Base-by-base conservation (phyloP, 2,888 invertebrate species). In the Acleris holmiana region DNA sequence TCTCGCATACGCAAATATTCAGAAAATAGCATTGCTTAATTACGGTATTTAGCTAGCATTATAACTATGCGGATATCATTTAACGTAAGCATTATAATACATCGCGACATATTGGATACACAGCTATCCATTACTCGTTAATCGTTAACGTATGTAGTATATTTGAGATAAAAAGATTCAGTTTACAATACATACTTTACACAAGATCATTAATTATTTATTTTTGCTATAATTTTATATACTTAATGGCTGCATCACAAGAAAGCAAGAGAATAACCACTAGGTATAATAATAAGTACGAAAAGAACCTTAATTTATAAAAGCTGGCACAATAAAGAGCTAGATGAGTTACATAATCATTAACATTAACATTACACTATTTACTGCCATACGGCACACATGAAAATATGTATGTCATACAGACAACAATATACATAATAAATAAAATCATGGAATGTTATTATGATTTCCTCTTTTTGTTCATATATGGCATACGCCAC, bases 381-480 rank as follows among this genome's bases (percentile, higher is more conserved):
- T 83, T 86, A 75, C 72, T 77, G 83, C 83, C 83, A 84, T 77
- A 80, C 77, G 80, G 79, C 84, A 85, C 84, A 91, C 91, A 91
- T 86, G 84, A 89, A 90, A 91, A 92, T 88, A 91, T 91, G 91
- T 91, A 90, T 78, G 88, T 73, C 80, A 80, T 79, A 80, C 75
- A 81, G 83, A 83, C 77, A 84, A 88, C 82, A 89, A 89, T 91
- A 89, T 91, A 91, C 89, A 92, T 85, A 92, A 92, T 92, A 92
- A 92, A 91, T 92, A 88, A 91, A 85, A 91, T 87, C 88, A 89
- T 92, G 91, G 91, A 92, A 92, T 92, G 91, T 91, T 86, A 85
- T 84, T 84, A 86, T 84, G 81, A 85, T 85, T 89, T 85, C 80
- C 77, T 82, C 78, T 79, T 77, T 69, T 78, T 82, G 78, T 82